A percentile compares a stretch with the other conserved stretches of the same genome.
Evolutionary conservation across 2,888 invertebrate species (phyloP).

Genomic region (Bellardia pandia): DNA sequence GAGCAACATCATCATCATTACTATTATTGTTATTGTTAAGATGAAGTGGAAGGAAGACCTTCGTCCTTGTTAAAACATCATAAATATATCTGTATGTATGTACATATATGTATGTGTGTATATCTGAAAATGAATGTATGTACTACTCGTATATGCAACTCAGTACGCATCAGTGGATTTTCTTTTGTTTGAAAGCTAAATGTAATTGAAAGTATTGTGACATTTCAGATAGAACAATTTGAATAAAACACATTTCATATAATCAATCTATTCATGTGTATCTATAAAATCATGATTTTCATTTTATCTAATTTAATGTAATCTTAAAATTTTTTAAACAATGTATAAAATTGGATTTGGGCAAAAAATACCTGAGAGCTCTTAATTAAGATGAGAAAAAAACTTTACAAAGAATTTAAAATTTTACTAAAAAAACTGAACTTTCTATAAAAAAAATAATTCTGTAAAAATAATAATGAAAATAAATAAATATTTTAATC

Average conservation of each 20-base stretch:
- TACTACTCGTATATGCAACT: neutral
- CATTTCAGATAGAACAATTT: neutral
- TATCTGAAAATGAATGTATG: neutral
- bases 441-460: no score
- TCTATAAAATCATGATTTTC: no score
- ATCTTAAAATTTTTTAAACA: no score
- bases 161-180: neutral
- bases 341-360: no score
- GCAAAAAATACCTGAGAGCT: no score
- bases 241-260: neutral
- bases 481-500: no score
- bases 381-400: no score
- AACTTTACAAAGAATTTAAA: no score
- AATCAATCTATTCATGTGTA: neutral
- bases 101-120: no score
- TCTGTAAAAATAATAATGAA: no score
- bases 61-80: neutral
- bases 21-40: neutral
- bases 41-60: slow-evolving; percentile 19
- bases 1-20: slow-evolving; percentile 10
- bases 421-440: no score
- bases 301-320: no score
- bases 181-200: slow-evolving; percentile 30
- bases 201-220: slow-evolving; percentile 4
- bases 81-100: neutral